phyloP scores from a whole-genome alignment of 2,888 invertebrate genomes.

The Marasmarcha lunaedactyla region DNA sequence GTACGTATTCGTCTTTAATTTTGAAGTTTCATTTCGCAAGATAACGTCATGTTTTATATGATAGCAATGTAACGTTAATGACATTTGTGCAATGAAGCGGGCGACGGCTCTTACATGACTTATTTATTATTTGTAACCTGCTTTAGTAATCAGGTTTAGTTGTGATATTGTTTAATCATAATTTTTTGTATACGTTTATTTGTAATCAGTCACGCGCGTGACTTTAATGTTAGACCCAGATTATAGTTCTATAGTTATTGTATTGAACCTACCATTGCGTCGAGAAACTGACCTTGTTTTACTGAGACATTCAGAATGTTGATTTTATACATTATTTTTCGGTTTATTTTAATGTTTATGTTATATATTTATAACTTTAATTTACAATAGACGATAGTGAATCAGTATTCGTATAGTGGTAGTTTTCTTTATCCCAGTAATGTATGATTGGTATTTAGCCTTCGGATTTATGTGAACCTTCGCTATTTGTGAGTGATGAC shows the following conservation, averaged over 20 bases:
- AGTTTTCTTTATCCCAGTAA: not conserved
- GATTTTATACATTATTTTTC: slow-evolving; percentile 20
- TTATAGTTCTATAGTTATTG: slow-evolving; percentile 36
- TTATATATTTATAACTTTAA: slow-evolving; percentile 3
- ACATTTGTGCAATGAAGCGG: too few relatives aligned
- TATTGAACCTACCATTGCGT: slow-evolving; percentile 27
- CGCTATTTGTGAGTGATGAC: slow-evolving; percentile 37
- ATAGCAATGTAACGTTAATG: too few relatives aligned
- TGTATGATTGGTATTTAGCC: not conserved
- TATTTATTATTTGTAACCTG: slow-evolving; percentile 55
- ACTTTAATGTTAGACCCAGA: slow-evolving; percentile 57
- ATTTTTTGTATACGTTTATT: slow-evolving; percentile 66
- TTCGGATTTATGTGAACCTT: slow-evolving; percentile 26
- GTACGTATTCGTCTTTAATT: too few relatives aligned
- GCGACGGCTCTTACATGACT: not conserved
- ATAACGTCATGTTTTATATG: too few relatives aligned
- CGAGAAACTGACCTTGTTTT: slow-evolving; percentile 9
- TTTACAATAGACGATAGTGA: slow-evolving; percentile 9
- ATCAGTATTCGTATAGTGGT: not conserved
- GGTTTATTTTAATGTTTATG: not conserved
- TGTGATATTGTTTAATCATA: slow-evolving; percentile 66
- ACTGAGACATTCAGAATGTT: slow-evolving; percentile 33
- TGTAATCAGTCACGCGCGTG: slow-evolving; percentile 48
- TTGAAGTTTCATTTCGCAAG: too few relatives aligned
- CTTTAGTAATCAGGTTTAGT: slow-evolving; percentile 46